Evolutionary conservation across 2,113 vertebrate species (phyloP).

Genomic region (Tachuris rubrigastra): DNA sequence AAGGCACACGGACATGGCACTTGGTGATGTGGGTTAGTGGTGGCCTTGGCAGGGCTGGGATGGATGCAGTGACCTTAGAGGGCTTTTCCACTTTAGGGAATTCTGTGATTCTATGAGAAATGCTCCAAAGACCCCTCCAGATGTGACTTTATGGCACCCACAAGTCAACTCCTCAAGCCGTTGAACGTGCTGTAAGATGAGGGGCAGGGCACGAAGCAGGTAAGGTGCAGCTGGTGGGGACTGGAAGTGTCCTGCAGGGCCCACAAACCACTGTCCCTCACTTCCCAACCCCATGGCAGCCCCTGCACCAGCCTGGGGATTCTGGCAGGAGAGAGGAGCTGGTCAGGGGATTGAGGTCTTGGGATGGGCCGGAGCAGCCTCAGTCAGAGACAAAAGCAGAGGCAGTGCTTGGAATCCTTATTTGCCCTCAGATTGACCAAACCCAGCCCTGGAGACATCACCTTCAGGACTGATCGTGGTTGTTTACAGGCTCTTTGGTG

Average conservation of each 20-base stretch:
- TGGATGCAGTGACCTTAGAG: background rate
- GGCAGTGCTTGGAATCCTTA: background rate
- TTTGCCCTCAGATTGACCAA: background rate
- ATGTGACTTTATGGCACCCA: background rate
- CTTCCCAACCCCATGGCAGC: background rate
- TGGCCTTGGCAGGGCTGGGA: too few species aligned
- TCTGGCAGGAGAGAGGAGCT: background rate
- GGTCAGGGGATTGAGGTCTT: background rate
- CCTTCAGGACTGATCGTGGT: rapidly evolving
- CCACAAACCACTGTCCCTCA: background rate
- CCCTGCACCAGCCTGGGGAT: background rate
- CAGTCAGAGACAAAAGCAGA: background rate
- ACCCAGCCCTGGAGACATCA: background rate
- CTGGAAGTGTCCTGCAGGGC: background rate
- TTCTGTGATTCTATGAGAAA: background rate
- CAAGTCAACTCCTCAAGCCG: background rate
- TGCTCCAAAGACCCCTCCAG: background rate
- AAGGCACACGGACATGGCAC: background rate
- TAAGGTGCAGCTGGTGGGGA: background rate
- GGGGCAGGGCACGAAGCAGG: background rate
- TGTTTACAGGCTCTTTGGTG: background rate
- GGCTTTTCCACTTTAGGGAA: background rate
- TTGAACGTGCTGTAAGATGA: background rate
- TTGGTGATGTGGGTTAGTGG: background rate
- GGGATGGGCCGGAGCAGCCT: background rate